These are phyloP conservation scores for Prosopocoilus inquinatus DNA, from an alignment of 2,888 invertebrate genomes.

Conservation along the genomic window DNA sequence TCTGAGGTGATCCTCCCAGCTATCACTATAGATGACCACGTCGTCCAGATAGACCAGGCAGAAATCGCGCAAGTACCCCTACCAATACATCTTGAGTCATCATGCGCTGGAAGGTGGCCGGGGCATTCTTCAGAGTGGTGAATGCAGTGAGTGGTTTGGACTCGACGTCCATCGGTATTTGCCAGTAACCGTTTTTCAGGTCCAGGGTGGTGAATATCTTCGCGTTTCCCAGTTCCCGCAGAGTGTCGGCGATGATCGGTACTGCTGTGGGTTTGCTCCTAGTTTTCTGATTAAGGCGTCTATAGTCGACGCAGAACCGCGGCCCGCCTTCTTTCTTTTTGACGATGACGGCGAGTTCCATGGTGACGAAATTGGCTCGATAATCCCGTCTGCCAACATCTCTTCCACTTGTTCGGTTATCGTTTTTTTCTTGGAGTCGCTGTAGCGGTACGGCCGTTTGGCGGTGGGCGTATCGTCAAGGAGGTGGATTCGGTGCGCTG, in stretches of 20 bases:
- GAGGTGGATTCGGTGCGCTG: slow-evolving; percentile 2
- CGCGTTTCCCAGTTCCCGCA: slow-evolving; percentile 32
- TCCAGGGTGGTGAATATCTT: slow-evolving; percentile 36
- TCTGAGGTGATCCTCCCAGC: slow-evolving; percentile 20
- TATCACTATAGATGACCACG: slow-evolving; percentile 26
- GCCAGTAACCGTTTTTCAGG: slow-evolving; percentile 38
- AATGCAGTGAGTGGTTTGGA: slow-evolving; percentile 33
- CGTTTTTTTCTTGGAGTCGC: slow-evolving; percentile 19
- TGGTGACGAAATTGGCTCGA: slow-evolving; percentile 23
- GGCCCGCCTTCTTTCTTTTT: slow-evolving; percentile 26
- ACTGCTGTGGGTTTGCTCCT: slow-evolving; percentile 22
- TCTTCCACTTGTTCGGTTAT: slow-evolving; percentile 25
- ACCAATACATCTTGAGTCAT: slow-evolving; percentile 29
- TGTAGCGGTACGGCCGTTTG: slow-evolving; percentile 26
- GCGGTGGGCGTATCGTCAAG: slow-evolving; percentile 13
- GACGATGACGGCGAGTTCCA: slow-evolving; percentile 27
- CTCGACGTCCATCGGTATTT: slow-evolving; percentile 29
- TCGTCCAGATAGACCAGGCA: slow-evolving; percentile 33
- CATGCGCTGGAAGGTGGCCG: slow-evolving; percentile 32
- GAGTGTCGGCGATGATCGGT: slow-evolving; percentile 27
- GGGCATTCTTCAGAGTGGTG: slow-evolving; percentile 31
- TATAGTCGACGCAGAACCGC: slow-evolving; percentile 30
- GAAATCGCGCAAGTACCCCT: slow-evolving; percentile 23
- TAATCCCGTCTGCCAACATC: slow-evolving; percentile 25
- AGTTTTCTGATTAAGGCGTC: slow-evolving; percentile 23